Evolutionary conservation across 2,797 vertebrate genomes (phyloP).

Genomic region (Sylvilagus floridanus): DNA sequence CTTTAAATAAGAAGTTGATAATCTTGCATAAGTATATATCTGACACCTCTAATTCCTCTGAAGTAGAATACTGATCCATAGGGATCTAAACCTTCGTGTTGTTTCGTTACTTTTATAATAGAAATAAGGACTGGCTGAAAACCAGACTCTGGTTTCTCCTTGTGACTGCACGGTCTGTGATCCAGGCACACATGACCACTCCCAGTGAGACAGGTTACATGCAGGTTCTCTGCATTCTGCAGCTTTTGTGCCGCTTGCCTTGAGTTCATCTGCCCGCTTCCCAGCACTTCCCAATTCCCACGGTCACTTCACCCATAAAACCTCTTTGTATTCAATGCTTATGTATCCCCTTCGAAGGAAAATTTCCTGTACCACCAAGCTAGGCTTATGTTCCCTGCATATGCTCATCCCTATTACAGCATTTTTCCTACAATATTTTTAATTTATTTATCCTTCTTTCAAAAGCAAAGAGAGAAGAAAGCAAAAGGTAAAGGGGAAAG

Average conservation of each 20-base stretch:
- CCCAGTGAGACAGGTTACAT: background rate
- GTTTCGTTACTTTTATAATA: constrained; percentile 17
- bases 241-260: background rate
- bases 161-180: background rate
- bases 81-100: background rate
- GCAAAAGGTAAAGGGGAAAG: too few relatives aligned
- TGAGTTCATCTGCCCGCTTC: background rate
- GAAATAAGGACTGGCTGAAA: background rate
- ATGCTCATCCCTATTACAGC: background rate
- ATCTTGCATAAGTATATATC: background rate
- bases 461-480: too few relatives aligned
- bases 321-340: background rate
- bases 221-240: background rate
- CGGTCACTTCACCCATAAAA: background rate
- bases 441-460: background rate
- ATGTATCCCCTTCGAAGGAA: background rate
- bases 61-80: background rate
- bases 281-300: background rate
- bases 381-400: background rate
- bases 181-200: background rate
- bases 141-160: background rate
- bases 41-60: constrained; percentile 11
- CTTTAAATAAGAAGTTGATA: constrained; percentile 29
- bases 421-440: background rate
- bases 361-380: background rate